Evolutionary conservation across 2,888 invertebrate genomes (phyloP), one percentile per base, ranked within the genome.

Genomic region (Euzophera pinguis): DNA sequence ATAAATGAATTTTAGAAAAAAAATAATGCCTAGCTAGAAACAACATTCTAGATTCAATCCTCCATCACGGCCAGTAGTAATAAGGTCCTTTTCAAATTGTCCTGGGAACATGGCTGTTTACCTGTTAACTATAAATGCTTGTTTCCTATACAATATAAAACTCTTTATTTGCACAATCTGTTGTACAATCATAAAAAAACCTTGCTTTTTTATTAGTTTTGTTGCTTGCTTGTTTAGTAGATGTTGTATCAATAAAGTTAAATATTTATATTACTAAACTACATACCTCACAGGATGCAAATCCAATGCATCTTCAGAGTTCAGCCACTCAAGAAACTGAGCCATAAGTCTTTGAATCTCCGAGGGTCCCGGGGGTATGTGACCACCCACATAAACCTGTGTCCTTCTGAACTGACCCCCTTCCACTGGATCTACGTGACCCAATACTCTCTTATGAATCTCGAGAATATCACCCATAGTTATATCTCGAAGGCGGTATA

Each of bases 371-470:
- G 99, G 98, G 0, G 99, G 99, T 49, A 96, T 92, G 78, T 98
- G 98, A n/a, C 96, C 96, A 0, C 98, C 98, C 0, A 99, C 97
- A 85, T 96, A 99, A 6, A 99, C 98, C 58, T 98, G 98, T 3
- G 96, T 96, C 54, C 94, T 92, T 38, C 99, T 91, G 71, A 98
- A 95, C 52, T 94, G 92, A 0, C 99, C 99, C 1, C 98, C 97
- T 75, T 97, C 95, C 1, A 96, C 88, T 0, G 98, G 98, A 84
- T 99, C 98, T 0, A 98, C 98, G 84, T 96, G 97, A 0, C 99
- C 99, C 66, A 99, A 84, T 0, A 99, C 98, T 61, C 98, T 92
- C 57, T 94, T 93, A 78, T 99, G 99, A 65, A 99, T 97, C 69
- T 97, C 96, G 52, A 98, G 81, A 59, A 99, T 96, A 78, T 99